These are phyloP conservation scores for Chromoteleia sp. DNA, from an alignment of 2,888 invertebrate genomes.

Conservation along the genomic window DNA sequence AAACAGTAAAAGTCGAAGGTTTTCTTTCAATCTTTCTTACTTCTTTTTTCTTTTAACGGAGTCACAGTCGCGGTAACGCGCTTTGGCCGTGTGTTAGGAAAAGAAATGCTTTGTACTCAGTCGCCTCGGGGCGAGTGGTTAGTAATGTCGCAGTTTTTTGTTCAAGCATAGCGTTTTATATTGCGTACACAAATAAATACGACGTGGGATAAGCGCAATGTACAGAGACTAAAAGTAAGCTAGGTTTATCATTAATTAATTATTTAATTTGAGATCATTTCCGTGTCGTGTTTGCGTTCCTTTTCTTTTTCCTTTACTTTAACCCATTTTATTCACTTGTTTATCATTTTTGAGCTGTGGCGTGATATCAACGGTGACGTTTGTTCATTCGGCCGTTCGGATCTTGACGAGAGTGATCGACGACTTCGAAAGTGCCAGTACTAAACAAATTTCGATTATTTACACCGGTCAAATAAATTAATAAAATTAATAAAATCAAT, in stretches of 20 bases:
- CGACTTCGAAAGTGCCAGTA: slow-evolving; percentile 50
- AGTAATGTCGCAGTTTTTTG: slow-evolving; percentile 69
- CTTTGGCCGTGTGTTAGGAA: slow-evolving; percentile 72
- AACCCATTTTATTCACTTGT: slow-evolving; percentile 42
- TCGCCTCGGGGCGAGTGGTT: slow-evolving; percentile 76
- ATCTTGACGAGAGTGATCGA: slow-evolving; percentile 58
- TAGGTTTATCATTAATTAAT: slow-evolving; percentile 78
- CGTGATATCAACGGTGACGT: slow-evolving; percentile 56
- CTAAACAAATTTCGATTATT: slow-evolving; percentile 56
- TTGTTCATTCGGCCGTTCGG: slow-evolving; percentile 52
- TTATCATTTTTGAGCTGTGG: slow-evolving; percentile 34
- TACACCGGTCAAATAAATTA: slow-evolving; percentile 55
- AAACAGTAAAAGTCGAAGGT: slow-evolving; percentile 21
- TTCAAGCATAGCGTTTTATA: slow-evolving; percentile 58
- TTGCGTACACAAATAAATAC: slow-evolving; percentile 81
- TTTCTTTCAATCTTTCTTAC: neutral
- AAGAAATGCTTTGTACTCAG: slow-evolving; percentile 80
- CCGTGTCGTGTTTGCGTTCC: slow-evolving; percentile 73
- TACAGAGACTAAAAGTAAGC: slow-evolving; percentile 80
- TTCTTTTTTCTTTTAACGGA: slow-evolving; percentile 35
- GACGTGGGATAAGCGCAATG: slow-evolving; percentile 81
- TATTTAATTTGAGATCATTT: slow-evolving; percentile 82
- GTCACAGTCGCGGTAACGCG: slow-evolving; percentile 62
- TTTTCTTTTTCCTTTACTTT: slow-evolving; percentile 32
- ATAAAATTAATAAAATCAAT: slow-evolving; percentile 46